These are phyloP conservation scores for Lordiphosa collinella DNA, from an alignment of 1,140 invertebrate species.

Conservation along the genomic window DNA sequence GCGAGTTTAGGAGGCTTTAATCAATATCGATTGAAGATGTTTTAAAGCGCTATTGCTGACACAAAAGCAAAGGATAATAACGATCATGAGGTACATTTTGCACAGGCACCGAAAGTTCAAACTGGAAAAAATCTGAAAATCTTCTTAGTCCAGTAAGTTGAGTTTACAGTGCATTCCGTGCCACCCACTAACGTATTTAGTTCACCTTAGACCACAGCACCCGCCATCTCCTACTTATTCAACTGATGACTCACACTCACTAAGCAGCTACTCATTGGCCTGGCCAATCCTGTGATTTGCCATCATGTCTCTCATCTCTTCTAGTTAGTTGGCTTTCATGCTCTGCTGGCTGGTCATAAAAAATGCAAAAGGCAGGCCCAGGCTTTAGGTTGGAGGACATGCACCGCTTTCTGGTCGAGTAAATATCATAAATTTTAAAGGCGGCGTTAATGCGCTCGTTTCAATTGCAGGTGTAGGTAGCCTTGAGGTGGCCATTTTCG, in stretches of 20 bases:
- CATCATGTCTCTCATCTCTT: constrained; percentile 1
- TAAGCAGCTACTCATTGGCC: constrained; percentile 4
- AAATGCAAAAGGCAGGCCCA: constrained; percentile 19
- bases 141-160: no score
- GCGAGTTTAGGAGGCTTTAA: no score
- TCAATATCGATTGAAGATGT: no score
- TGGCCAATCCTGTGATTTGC: neutral
- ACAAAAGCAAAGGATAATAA: no score
- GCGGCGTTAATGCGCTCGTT: constrained; percentile 63
- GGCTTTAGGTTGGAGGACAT: constrained; percentile 8
- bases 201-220: neutral
- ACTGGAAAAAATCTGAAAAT: no score
- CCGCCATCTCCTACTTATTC: no score
- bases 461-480: constrained; percentile 21
- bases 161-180: no score
- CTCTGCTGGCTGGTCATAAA: constrained; percentile 2
- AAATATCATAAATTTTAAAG: constrained; percentile 77
- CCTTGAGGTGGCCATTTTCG: neutral
- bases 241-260: neutral
- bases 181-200: no score
- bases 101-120: no score
- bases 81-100: no score
- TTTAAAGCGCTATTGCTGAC: no score
- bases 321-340: constrained; percentile 5
- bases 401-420: constrained; percentile 41